These are phyloP conservation scores for Periparus ater DNA, from an alignment of 2,797 vertebrate species.

Conservation along the genomic window DNA sequence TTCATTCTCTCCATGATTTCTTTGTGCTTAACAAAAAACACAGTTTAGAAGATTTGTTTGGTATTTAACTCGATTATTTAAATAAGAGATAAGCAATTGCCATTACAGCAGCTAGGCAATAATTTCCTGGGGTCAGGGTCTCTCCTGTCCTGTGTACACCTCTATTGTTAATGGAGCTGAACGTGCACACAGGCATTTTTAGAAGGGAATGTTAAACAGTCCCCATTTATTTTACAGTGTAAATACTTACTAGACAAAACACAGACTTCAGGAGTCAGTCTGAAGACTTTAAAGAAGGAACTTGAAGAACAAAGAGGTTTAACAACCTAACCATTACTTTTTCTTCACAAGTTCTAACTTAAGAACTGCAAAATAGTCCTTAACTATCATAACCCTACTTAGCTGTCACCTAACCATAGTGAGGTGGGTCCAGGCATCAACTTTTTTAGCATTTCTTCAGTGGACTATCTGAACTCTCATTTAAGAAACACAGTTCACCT, in stretches of 20 bases:
- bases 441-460: neutral
- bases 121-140: slow-evolving; percentile 49
- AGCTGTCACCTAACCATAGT: neutral
- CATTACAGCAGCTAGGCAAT: slow-evolving; percentile 30
- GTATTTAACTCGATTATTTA: slow-evolving; percentile 51
- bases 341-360: neutral
- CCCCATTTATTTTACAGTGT: slow-evolving; percentile 59
- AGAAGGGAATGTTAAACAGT: slow-evolving; percentile 62
- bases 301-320: slow-evolving; percentile 4
- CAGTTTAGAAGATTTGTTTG: slow-evolving; percentile 54
- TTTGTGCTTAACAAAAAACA: slow-evolving; percentile 10
- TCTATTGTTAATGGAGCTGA: slow-evolving; percentile 36
- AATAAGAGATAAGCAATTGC: slow-evolving; percentile 56
- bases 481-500: neutral
- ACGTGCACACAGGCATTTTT: slow-evolving; percentile 35
- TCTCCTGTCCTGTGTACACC: neutral
- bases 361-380: neutral
- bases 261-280: slow-evolving; percentile 31
- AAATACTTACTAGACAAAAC: slow-evolving; percentile 57
- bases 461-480: neutral
- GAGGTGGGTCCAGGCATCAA: neutral
- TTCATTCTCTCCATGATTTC: neutral
- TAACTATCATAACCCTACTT: neutral
- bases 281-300: slow-evolving; percentile 10
- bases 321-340: neutral